These are phyloP conservation scores for Ictalurus punctatus DNA, from an alignment of 2,113 vertebrate species.

Conservation along the genomic window DNA sequence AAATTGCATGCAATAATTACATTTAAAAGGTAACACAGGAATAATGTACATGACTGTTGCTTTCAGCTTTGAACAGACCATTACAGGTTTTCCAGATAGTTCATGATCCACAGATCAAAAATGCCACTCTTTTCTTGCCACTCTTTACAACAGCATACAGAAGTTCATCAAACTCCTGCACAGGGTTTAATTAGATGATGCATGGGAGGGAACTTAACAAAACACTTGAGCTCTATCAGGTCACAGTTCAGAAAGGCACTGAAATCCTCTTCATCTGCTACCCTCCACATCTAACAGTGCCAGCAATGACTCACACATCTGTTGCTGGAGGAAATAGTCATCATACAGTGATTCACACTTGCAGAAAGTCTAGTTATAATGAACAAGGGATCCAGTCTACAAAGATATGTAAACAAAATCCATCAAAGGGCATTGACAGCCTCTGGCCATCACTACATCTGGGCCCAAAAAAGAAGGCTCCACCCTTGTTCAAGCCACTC, in stretches of 20 bases:
- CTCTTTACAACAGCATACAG: not conserved
- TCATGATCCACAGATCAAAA: not conserved
- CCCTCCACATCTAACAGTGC: not conserved
- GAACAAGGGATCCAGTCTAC: not conserved
- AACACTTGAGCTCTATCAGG: not conserved
- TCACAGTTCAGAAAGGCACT: not conserved
- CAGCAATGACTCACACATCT: not conserved
- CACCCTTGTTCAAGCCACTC: not conserved
- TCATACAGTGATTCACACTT: not conserved
- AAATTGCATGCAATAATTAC: not conserved
- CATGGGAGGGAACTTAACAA: not conserved
- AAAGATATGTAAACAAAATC: not conserved
- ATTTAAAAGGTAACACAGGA: not conserved
- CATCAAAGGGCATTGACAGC: not conserved
- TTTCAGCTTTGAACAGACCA: not conserved
- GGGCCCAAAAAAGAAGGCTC: not conserved
- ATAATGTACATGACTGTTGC: not conserved
- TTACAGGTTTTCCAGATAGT: not conserved
- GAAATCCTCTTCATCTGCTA: conserved; percentile 12
- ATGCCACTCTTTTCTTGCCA: not conserved
- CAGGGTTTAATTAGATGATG: not conserved
- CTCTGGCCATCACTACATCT: not conserved
- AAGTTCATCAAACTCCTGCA: not conserved
- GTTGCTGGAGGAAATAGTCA: not conserved
- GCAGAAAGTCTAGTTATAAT: not conserved